A percentile compares a stretch with the other conserved stretches of the same genome.
phyloP scores from a whole-genome alignment of 2,888 invertebrate genomes.

The Gerosis bhagava region DNA sequence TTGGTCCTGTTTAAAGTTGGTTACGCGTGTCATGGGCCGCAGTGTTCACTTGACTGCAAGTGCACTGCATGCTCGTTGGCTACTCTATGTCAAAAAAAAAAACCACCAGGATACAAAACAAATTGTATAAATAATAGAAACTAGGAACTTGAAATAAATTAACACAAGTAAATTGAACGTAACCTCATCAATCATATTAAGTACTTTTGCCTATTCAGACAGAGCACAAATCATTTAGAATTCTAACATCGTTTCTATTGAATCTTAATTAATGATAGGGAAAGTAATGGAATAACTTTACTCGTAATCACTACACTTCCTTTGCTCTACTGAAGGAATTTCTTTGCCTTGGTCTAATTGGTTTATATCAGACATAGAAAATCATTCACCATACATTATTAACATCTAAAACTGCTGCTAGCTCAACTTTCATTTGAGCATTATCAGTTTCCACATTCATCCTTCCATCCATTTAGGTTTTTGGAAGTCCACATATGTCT shows the following conservation, averaged over 20 bases:
- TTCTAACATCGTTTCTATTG: constrained; percentile 17
- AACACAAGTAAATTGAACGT: constrained; percentile 2
- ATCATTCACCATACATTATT: too few species aligned
- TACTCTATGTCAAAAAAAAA: too few species aligned
- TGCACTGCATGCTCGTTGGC: too few species aligned
- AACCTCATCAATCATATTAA: constrained; percentile 5
- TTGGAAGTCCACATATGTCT: too few species aligned
- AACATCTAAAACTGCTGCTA: too few species aligned
- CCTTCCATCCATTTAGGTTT: too few species aligned
- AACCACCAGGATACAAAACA: neutral
- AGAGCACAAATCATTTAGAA: constrained; percentile 13
- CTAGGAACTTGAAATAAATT: constrained; percentile 4
- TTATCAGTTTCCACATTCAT: too few species aligned
- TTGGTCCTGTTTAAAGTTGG: too few species aligned
- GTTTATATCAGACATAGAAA: too few species aligned
- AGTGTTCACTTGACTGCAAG: too few species aligned
- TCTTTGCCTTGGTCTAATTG: constrained; percentile 7
- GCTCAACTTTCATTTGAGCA: too few species aligned
- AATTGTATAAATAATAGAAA: constrained; percentile 10
- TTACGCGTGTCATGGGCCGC: too few species aligned
- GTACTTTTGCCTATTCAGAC: constrained; percentile 14
- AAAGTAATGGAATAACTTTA: constrained; percentile 24
- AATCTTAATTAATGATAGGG: constrained; percentile 22
- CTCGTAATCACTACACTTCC: constrained; percentile 14
- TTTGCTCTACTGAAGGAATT: neutral